Percentiles rank a stretch among this genome's conserved stretches.
phyloP scores from a whole-genome alignment of 2,113 vertebrate genomes.

The Corythornis cristatus region DNA sequence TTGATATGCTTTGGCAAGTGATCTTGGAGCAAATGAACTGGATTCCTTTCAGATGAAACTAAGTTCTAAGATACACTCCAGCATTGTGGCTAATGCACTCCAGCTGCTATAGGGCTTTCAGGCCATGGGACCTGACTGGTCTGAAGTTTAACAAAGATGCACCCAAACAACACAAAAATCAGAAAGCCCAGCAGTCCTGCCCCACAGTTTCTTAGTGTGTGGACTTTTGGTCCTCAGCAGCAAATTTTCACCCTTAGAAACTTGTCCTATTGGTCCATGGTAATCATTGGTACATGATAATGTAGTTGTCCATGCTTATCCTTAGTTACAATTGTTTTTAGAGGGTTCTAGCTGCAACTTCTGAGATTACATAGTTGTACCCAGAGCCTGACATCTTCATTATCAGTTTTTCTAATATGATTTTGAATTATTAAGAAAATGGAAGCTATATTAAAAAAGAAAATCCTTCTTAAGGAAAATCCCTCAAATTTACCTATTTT shows the following conservation, averaged over 20 bases:
- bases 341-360: neutral
- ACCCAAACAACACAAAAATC: neutral
- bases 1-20: neutral
- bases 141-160: neutral
- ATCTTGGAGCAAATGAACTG: neutral
- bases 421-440: neutral
- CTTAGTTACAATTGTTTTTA: neutral
- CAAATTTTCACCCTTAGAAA: neutral
- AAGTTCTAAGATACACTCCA: neutral
- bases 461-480: neutral
- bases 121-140: neutral
- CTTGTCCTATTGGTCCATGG: neutral
- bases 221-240: neutral
- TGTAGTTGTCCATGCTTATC: accelerated
- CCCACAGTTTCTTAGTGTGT: neutral
- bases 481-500: neutral
- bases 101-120: constrained; percentile 25
- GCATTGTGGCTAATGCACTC: neutral
- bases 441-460: neutral
- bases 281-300: neutral
- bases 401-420: neutral
- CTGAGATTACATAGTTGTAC: neutral
- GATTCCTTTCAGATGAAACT: constrained; percentile 30
- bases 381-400: neutral
- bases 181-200: neutral